phyloP scores from a whole-genome alignment of 2,113 vertebrate genomes.

The Indicator indicator region DNA sequence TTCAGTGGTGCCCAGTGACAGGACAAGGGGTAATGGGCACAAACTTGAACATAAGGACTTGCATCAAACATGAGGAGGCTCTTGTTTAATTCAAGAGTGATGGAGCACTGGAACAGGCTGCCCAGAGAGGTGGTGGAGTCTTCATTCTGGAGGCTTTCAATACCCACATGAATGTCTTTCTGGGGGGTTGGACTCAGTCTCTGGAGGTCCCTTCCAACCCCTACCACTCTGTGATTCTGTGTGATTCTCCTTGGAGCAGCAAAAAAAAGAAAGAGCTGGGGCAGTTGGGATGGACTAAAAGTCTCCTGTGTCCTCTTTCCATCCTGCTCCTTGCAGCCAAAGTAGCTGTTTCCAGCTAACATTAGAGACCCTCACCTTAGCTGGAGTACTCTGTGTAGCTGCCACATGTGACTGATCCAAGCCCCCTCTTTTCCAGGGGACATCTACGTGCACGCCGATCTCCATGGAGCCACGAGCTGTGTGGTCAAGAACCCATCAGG shows the following conservation, averaged over 20 bases:
- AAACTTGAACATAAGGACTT: too few species aligned
- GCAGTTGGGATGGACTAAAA: background rate
- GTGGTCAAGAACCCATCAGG: conserved; percentile 95
- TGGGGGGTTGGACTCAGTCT: too few species aligned
- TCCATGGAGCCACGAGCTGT: conserved; percentile 96
- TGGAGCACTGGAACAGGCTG: too few species aligned
- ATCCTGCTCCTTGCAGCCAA: background rate
- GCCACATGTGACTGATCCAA: accelerated
- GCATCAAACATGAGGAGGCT: too few species aligned
- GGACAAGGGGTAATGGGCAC: too few species aligned
- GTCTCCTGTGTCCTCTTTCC: background rate
- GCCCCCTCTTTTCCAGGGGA: conserved; percentile 81
- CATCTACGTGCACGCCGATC: conserved; percentile 94
- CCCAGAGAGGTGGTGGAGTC: too few species aligned
- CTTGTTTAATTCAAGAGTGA: too few species aligned
- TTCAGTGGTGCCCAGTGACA: too few species aligned
- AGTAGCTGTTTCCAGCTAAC: accelerated
- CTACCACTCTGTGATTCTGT: too few species aligned
- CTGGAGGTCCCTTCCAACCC: too few species aligned
- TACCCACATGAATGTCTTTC: too few species aligned
- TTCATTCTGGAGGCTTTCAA: too few species aligned
- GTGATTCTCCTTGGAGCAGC: background rate
- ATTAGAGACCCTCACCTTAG: background rate
- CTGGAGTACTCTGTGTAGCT: background rate
- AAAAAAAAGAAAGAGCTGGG: background rate